Conservation (phyloP, 2,113 vertebrate species). For the Rhizomys pruinosus region DNA sequence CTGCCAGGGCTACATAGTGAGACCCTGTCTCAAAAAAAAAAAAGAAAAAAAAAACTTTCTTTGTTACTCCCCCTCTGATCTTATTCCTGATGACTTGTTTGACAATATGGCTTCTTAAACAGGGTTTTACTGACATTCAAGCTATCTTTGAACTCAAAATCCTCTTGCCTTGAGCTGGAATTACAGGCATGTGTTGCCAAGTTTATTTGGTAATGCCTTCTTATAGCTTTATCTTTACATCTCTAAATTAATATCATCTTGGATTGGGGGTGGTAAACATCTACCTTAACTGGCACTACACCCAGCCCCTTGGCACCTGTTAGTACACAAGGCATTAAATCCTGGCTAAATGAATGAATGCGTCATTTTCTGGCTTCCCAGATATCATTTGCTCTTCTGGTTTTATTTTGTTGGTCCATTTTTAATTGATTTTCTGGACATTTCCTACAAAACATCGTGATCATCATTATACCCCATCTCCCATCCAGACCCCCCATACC, state of each 20-base stretch:
- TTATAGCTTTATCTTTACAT: neutral
- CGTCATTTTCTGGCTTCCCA: conserved; percentile 15
- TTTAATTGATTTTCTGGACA: too few species aligned
- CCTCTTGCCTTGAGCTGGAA: neutral
- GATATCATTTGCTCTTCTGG: neutral
- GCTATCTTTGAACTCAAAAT: neutral
- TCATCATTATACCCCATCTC: too few species aligned
- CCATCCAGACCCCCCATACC: too few species aligned
- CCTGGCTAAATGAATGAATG: neutral
- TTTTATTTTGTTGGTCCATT: too few species aligned
- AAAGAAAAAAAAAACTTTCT: neutral
- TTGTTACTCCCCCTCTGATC: neutral
- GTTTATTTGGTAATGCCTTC: neutral
- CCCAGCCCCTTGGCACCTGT: neutral
- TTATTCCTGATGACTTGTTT: neutral
- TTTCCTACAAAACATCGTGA: too few species aligned
- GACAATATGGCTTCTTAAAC: neutral
- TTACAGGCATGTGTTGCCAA: neutral
- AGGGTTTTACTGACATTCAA: neutral
- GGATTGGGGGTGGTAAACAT: neutral
- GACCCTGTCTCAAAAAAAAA: too few species aligned
- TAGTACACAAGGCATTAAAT: neutral
- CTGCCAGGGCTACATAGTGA: too few species aligned
- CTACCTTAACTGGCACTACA: neutral
- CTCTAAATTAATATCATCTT: conserved; percentile 27